Evolutionary conservation across 23 tunicate genomes (phyloP).

Genomic region (Styela plicata): DNA sequence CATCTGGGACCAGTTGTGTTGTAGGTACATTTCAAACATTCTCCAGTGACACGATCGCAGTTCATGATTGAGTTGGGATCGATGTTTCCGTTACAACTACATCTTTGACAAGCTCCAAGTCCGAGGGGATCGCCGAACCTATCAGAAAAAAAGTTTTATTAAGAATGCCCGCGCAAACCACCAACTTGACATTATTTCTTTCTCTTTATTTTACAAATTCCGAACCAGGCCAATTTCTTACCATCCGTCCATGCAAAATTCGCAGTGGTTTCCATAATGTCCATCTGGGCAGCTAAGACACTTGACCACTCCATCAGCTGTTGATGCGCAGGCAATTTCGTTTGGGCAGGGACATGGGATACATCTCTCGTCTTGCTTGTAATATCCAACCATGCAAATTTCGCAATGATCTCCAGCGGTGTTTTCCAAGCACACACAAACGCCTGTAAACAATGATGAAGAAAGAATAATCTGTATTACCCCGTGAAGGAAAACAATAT

Average conservation of each 20-base stretch:
- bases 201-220: too few relatives aligned
- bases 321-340: constrained; percentile 56
- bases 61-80: constrained; percentile 91
- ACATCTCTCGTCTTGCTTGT: constrained; percentile 74
- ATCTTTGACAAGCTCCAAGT: constrained; percentile 73
- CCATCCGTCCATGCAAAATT: constrained; percentile 92
- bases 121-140: constrained; percentile 84
- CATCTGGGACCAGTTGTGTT: constrained; percentile 91
- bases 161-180: too few relatives aligned
- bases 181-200: too few relatives aligned
- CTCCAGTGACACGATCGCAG: constrained; percentile 84
- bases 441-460: constrained; percentile 40
- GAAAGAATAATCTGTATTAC: too few relatives aligned
- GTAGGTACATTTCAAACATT: constrained; percentile 92
- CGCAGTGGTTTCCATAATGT: constrained; percentile 80
- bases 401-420: constrained; percentile 92
- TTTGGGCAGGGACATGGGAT: constrained; percentile 97
- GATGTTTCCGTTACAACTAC: constrained; percentile 92
- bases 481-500: too few relatives aligned
- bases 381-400: constrained; percentile 81
- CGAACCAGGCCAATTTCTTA: too few relatives aligned
- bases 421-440: constrained; percentile 88
- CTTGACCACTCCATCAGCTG: constrained; percentile 62
- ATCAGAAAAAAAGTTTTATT: neutral
- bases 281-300: constrained; percentile 94